Percentiles rank a stretch among this genome's conserved stretches.
Evolutionary conservation across 2,113 vertebrate genomes (phyloP).

Genomic region (Cryptoleucopteryx plumbea): DNA sequence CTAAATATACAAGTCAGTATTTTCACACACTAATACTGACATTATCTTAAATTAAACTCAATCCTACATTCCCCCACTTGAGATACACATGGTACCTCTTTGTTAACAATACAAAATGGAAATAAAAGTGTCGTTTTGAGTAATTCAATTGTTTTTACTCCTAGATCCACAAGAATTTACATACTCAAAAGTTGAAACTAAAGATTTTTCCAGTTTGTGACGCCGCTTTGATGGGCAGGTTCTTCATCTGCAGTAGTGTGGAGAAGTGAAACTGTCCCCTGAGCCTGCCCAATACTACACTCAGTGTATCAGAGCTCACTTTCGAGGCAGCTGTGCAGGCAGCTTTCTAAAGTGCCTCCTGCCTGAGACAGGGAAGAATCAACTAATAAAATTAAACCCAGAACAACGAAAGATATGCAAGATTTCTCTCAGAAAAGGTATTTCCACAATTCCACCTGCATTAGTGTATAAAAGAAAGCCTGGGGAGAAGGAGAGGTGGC

Average conservation of each 20-base stretch:
- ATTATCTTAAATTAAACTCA: neutral
- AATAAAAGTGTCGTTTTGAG: neutral
- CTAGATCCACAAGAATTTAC: neutral
- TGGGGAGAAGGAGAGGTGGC: neutral
- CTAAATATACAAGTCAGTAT: neutral
- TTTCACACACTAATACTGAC: neutral
- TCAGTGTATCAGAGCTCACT: neutral
- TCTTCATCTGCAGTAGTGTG: neutral
- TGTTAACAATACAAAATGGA: neutral
- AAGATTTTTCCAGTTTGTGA: neutral
- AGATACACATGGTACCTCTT: neutral
- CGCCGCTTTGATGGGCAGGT: neutral
- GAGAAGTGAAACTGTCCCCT: neutral
- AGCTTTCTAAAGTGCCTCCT: neutral
- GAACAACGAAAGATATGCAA: neutral
- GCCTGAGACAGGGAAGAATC: neutral
- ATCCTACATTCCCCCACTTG: neutral
- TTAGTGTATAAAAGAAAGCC: neutral
- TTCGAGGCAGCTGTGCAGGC: neutral
- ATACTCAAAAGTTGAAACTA: neutral
- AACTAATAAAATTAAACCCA: neutral
- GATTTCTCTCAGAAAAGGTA: neutral
- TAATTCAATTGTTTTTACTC: neutral
- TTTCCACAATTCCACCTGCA: neutral
- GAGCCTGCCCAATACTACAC: neutral